Conservation (phyloP, 2,888 invertebrate species). For the Neoaliturus tenellus region DNA sequence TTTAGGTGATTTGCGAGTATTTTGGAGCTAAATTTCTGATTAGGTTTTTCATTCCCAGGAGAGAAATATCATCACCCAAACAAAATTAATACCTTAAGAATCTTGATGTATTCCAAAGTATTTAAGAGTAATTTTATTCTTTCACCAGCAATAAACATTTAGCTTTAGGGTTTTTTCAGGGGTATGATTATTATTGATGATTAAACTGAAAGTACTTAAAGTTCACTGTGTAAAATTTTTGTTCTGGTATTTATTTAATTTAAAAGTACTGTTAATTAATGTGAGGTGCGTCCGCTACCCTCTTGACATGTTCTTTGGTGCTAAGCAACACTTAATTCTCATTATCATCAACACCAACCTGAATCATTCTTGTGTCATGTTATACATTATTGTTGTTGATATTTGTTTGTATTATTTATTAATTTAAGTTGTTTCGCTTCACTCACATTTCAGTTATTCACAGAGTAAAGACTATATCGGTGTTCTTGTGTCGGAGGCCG, state of each 20-base stretch:
- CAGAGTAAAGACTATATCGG: not conserved
- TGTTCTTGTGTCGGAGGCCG: not conserved
- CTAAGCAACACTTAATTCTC: not conserved
- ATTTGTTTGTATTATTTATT: conserved; percentile 23
- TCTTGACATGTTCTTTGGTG: conserved; percentile 15
- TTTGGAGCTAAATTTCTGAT: too few relatives aligned
- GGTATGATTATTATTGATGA: not conserved
- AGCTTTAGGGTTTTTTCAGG: not conserved
- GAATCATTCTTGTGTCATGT: not conserved
- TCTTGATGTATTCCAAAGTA: too few relatives aligned
- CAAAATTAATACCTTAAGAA: not conserved
- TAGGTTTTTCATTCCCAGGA: too few relatives aligned
- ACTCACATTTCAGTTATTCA: not conserved
- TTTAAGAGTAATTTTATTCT: conserved; percentile 18
- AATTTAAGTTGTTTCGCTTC: not conserved
- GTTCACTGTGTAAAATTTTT: not conserved
- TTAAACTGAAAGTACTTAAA: not conserved
- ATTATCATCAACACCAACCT: not conserved
- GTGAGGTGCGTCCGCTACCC: not conserved
- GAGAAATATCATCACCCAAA: too few relatives aligned
- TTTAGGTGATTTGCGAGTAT: too few relatives aligned
- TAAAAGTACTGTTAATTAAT: not conserved
- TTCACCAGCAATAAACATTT: not conserved
- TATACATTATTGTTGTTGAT: conserved; percentile 8
- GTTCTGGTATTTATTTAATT: not conserved